phyloP scores from a whole-genome alignment of 2,113 vertebrate species.

The Podarcis raffonei region DNA sequence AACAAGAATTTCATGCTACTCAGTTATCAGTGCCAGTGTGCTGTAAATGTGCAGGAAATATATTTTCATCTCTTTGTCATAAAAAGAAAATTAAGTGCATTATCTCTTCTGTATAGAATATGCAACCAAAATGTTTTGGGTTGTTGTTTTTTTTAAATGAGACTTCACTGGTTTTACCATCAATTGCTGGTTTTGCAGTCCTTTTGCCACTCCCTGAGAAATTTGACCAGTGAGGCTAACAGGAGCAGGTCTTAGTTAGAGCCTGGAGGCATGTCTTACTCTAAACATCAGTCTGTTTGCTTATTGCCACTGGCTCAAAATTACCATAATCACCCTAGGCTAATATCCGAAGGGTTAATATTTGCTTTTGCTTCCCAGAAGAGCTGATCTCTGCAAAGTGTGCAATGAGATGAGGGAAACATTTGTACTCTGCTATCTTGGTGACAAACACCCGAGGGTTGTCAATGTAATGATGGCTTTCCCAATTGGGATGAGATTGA shows the following conservation, averaged over 20 bases:
- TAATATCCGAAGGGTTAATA: constrained; percentile 25
- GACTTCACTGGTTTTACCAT: neutral
- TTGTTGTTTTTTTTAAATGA: neutral
- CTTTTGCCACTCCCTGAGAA: neutral
- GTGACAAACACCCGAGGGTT: neutral
- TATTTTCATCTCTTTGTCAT: neutral
- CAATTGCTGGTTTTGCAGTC: neutral
- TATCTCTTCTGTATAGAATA: neutral
- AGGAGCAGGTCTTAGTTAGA: neutral
- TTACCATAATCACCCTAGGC: constrained; percentile 23
- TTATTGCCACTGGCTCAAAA: constrained; percentile 13
- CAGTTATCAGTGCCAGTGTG: neutral
- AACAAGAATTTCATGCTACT: constrained; percentile 2
- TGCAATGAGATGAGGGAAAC: neutral
- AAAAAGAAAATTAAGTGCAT: neutral
- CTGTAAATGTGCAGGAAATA: constrained; percentile 9
- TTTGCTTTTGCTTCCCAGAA: constrained; percentile 20
- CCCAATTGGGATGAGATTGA: neutral
- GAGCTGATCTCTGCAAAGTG: neutral
- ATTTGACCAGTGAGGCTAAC: neutral
- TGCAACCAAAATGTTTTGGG: neutral
- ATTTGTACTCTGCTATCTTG: neutral
- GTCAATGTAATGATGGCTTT: neutral
- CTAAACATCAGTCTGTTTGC: constrained; percentile 13
- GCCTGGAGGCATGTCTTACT: neutral